Evolutionary conservation across 1,140 invertebrate genomes (phyloP).

Genomic region (Brachionus rubens): DNA sequence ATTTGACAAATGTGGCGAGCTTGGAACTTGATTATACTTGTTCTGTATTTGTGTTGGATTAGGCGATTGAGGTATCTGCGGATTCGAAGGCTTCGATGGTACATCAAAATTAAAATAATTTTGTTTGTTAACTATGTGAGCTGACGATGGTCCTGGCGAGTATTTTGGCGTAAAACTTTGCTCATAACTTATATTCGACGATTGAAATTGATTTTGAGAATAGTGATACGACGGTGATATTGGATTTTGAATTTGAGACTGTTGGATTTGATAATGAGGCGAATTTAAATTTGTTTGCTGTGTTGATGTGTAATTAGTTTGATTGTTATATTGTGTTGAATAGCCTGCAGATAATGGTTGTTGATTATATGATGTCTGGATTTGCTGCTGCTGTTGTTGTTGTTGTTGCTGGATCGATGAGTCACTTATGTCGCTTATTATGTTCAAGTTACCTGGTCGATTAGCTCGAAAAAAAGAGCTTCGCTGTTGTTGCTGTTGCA

Average conservation of each 20-base stretch:
- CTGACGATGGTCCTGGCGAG: conserved; percentile 38
- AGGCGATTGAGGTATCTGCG: conserved; percentile 33
- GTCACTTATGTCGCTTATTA: conserved; percentile 18
- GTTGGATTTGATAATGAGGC: neutral
- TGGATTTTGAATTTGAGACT: neutral
- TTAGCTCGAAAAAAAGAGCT: conserved; percentile 43
- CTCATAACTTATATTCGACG: neutral
- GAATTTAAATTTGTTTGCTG: conserved; percentile 29
- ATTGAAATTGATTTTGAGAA: neutral
- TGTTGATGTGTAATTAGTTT: conserved; percentile 1
- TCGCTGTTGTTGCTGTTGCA: conserved; percentile 3
- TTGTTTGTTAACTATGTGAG: conserved; percentile 4
- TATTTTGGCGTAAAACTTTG: conserved; percentile 45
- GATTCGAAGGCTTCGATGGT: neutral
- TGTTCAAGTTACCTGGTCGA: conserved; percentile 46
- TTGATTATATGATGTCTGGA: neutral
- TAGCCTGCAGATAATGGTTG: conserved; percentile 31
- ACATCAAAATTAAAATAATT: conserved; percentile 43
- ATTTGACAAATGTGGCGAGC: neutral
- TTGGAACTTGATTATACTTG: conserved; percentile 10
- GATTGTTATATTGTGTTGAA: conserved; percentile 7
- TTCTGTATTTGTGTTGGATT: neutral
- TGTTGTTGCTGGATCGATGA: conserved; percentile 29
- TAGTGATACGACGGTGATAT: conserved; percentile 17
- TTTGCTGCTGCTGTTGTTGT: neutral